These are phyloP conservation scores for Teleiodes luculella DNA, from an alignment of 2,888 invertebrate genomes.

Conservation along the genomic window DNA sequence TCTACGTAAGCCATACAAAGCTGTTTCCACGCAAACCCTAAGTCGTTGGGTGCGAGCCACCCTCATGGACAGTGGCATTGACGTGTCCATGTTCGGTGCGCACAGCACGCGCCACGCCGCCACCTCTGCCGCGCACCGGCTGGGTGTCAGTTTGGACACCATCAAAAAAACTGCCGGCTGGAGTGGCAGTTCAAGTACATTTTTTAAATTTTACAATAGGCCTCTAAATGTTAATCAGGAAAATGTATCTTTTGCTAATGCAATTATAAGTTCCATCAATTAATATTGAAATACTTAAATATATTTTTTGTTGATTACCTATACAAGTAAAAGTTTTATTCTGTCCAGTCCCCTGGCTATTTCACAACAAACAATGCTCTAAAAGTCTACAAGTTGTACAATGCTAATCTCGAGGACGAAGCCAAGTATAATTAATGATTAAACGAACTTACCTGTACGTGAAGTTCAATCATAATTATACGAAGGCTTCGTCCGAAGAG, in stretches of 20 bases:
- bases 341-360: neutral
- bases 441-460: conserved; percentile 14
- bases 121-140: conserved; percentile 17
- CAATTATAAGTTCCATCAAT: neutral
- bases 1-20: neutral
- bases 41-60: neutral
- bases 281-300: neutral
- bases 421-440: neutral
- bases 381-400: neutral
- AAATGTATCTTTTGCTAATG: neutral
- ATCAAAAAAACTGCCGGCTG: conserved; percentile 8
- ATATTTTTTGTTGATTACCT: neutral
- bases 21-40: neutral
- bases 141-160: conserved; percentile 15
- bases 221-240: neutral
- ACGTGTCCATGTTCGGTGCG: conserved; percentile 6
- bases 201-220: neutral
- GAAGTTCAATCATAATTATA: conserved; percentile 20
- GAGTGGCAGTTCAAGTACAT: neutral
- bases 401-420: conserved; percentile 1
- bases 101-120: conserved; percentile 22
- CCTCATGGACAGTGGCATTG: neutral
- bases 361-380: neutral
- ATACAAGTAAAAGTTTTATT: neutral
- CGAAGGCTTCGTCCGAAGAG: conserved; percentile 19